These are phyloP conservation scores for Drosophila putrida DNA, from an alignment of 2,888 invertebrate genomes.

Conservation along the genomic window DNA sequence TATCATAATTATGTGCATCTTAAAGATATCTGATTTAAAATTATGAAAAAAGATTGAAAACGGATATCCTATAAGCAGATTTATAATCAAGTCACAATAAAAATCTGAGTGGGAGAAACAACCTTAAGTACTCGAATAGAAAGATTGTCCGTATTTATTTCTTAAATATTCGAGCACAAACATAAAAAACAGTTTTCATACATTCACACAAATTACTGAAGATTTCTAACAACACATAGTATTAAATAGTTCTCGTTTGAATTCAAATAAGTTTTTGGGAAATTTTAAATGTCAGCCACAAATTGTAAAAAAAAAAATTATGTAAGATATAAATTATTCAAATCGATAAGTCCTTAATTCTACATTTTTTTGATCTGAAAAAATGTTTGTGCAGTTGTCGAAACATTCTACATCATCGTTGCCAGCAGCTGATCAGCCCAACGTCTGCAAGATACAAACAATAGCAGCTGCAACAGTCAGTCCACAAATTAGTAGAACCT, in stretches of 20 bases:
- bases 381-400: slow-evolving; percentile 31
- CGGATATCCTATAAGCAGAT: background rate
- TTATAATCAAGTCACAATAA: too few species aligned
- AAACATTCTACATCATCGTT: slow-evolving; percentile 19
- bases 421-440: slow-evolving; percentile 13
- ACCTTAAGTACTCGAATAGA: too few species aligned
- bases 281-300: slow-evolving; percentile 18
- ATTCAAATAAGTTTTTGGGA: background rate
- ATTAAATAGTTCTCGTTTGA: background rate
- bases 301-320: slow-evolving; percentile 23
- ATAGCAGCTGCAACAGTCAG: background rate
- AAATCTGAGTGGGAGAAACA: too few species aligned
- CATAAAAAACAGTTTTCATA: too few species aligned
- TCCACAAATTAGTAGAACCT: background rate
- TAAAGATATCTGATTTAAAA: too few species aligned
- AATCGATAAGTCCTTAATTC: background rate
- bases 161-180: too few species aligned
- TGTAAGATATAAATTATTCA: slow-evolving; percentile 13
- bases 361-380: slow-evolving; percentile 14
- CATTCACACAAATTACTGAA: too few species aligned
- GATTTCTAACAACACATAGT: background rate
- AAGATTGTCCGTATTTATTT: too few species aligned
- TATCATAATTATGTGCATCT: background rate
- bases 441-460: slow-evolving; percentile 1
- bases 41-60: background rate